phyloP scores from a whole-genome alignment of 2,113 vertebrate genomes.

The Phylloscopus whistleri region DNA sequence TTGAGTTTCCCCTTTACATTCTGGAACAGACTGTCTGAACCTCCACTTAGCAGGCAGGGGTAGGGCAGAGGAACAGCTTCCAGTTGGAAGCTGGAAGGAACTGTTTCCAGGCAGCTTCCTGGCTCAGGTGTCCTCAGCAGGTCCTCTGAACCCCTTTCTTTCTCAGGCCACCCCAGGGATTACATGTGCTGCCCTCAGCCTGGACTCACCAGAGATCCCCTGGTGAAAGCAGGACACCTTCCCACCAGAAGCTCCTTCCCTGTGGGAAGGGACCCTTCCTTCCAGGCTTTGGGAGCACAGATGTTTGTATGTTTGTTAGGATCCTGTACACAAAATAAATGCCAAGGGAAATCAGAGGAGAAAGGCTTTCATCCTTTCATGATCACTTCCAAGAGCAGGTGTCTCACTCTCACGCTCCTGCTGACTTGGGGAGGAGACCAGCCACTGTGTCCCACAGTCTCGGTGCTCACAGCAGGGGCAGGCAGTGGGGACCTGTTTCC shows the following conservation, averaged over 20 bases:
- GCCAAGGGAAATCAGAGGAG: background rate
- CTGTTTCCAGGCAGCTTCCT: background rate
- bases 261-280: rapidly evolving
- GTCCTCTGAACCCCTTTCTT: background rate
- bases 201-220: background rate
- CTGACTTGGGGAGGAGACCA: background rate
- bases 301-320: background rate
- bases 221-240: rapidly evolving
- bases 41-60: background rate
- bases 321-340: background rate
- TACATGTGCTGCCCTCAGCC: background rate
- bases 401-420: background rate
- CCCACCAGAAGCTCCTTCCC: background rate
- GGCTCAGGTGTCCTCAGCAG: background rate
- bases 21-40: background rate
- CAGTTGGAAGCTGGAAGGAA: background rate
- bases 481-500: background rate
- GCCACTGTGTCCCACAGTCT: background rate
- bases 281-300: background rate
- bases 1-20: background rate
- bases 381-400: background rate
- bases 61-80: background rate
- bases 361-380: background rate
- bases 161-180: background rate
- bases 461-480: rapidly evolving